phyloP scores from a whole-genome alignment of 1,140 invertebrate genomes.

The Pomacea maculata region DNA sequence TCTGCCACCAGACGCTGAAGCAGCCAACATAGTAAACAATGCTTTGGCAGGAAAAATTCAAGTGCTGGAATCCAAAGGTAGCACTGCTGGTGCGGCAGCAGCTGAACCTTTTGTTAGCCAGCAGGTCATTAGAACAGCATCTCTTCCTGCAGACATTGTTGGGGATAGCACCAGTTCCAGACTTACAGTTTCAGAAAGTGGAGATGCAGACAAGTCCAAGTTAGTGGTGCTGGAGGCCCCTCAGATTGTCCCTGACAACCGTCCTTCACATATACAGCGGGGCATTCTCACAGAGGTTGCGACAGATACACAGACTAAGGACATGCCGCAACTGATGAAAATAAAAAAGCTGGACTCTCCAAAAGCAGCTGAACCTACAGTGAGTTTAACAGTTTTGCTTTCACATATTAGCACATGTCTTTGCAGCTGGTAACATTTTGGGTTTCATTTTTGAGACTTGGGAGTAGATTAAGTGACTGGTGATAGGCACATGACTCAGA shows the following conservation, averaged over 20 bases:
- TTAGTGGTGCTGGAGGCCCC: background rate
- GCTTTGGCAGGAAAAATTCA: too few relatives aligned
- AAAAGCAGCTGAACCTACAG: conserved; percentile 22
- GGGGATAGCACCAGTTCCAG: background rate
- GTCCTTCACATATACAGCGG: background rate
- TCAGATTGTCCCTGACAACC: background rate
- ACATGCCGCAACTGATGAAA: conserved; percentile 46
- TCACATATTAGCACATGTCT: too few relatives aligned
- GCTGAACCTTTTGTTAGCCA: too few relatives aligned
- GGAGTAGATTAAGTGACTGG: too few relatives aligned
- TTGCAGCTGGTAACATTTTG: too few relatives aligned
- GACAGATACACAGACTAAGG: conserved; percentile 1
- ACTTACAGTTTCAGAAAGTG: background rate
- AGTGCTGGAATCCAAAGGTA: too few relatives aligned
- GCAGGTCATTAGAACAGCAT: background rate
- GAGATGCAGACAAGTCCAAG: background rate
- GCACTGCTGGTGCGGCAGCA: too few relatives aligned
- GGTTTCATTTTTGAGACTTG: too few relatives aligned
- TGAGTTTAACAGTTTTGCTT: background rate
- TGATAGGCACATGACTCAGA: too few relatives aligned
- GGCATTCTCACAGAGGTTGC: conserved; percentile 21
- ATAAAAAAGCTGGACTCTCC: conserved; percentile 48
- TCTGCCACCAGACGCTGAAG: background rate
- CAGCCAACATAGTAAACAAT: too few relatives aligned
- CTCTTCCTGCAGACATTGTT: background rate